These are phyloP conservation scores for Onychomys arenicola DNA, from an alignment of 2,797 vertebrate genomes.

Conservation along the genomic window DNA sequence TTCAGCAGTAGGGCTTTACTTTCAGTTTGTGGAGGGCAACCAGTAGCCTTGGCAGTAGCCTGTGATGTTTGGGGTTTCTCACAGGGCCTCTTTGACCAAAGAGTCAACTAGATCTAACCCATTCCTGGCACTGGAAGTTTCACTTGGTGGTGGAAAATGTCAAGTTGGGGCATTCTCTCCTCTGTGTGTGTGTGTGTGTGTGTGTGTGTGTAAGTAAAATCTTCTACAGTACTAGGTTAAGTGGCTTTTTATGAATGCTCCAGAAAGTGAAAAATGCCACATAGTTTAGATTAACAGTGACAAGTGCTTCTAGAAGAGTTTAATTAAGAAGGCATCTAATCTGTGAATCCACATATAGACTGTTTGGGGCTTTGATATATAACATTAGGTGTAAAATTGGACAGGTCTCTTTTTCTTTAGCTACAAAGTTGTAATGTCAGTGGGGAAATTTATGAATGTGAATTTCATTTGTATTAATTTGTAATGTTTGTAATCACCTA, in stretches of 20 bases:
- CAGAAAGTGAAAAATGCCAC: constrained; percentile 16
- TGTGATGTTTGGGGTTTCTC: neutral
- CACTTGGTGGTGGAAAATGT: neutral
- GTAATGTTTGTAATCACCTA: neutral
- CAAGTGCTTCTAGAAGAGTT: neutral
- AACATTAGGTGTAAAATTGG: neutral
- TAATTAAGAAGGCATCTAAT: neutral
- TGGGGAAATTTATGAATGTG: constrained; percentile 26
- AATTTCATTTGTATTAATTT: constrained; percentile 27
- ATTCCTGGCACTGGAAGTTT: neutral
- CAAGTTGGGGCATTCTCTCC: neutral
- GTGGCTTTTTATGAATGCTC: constrained; percentile 6
- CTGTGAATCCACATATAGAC: neutral
- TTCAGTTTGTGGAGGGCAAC: neutral
- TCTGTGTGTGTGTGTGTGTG: neutral
- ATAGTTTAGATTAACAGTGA: constrained; percentile 1
- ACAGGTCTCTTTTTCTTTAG: neutral
- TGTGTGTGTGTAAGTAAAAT: neutral
- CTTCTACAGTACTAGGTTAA: neutral
- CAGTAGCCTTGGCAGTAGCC: neutral
- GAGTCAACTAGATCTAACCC: no score
- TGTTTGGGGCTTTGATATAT: neutral
- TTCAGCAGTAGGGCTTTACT: neutral
- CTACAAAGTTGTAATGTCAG: neutral
- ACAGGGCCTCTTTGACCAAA: neutral